A percentile compares a stretch with the other conserved stretches of the same genome.
These are phyloP conservation scores for Aricia agestis DNA, from an alignment of 1,140 invertebrate genomes.

Conservation along the genomic window DNA sequence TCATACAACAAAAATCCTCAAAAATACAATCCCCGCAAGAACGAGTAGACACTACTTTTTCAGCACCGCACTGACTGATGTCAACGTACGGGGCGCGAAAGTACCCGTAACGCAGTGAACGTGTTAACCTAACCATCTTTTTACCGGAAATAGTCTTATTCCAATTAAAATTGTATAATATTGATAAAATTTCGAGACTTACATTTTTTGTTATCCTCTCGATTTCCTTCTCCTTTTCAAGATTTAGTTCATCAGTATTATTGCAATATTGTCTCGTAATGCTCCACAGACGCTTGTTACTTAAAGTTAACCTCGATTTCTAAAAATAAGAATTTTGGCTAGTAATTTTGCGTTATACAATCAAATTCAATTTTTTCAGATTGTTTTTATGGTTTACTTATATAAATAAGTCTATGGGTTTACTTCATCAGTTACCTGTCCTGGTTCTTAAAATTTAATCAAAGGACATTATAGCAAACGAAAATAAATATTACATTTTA, in stretches of 20 bases:
- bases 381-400: too few species aligned
- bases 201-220: slow-evolving; percentile 55
- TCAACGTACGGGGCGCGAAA: too few species aligned
- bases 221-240: slow-evolving; percentile 60
- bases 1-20: too few species aligned
- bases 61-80: too few species aligned
- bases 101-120: too few species aligned
- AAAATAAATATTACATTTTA: not conserved
- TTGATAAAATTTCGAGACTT: slow-evolving; percentile 11
- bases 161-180: slow-evolving; percentile 13
- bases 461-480: not conserved
- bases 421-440: too few species aligned
- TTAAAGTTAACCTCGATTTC: slow-evolving; percentile 26
- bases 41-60: too few species aligned
- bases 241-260: slow-evolving; percentile 34
- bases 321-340: slow-evolving; percentile 27
- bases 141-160: too few species aligned
- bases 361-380: not conserved
- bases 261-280: slow-evolving; percentile 25
- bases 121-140: not conserved
- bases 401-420: too few species aligned
- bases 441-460: not conserved
- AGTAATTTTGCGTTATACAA: not conserved
- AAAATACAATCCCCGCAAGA: too few species aligned
- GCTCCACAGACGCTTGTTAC: not conserved